Conservation (phyloP, 1,140 invertebrate genomes). For the Ostrea edulis region DNA sequence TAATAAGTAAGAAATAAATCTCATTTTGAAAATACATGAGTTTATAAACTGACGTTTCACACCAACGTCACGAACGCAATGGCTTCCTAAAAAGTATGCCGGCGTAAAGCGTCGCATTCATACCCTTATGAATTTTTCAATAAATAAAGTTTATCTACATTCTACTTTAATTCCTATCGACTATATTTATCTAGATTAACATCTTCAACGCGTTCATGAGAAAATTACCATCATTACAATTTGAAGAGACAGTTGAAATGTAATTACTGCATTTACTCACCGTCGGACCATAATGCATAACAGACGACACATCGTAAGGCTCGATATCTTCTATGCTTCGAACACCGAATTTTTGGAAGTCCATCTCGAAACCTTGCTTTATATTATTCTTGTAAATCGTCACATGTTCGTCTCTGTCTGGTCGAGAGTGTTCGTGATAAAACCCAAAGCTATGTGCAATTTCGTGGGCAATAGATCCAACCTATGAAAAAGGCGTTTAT, state of each 20-base stretch:
- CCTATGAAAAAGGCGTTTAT: constrained; percentile 28
- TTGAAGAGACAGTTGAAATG: not conserved
- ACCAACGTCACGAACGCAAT: no score
- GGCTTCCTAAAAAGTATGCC: no score
- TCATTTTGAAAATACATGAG: no score
- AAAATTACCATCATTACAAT: not conserved
- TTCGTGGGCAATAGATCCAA: constrained; percentile 83
- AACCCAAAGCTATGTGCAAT: constrained; percentile 91
- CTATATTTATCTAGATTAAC: no score
- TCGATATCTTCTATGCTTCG: constrained; percentile 96
- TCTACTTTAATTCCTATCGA: no score
- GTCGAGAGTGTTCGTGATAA: constrained; percentile 91
- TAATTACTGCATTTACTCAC: constrained; percentile 42
- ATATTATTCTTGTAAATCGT: constrained; percentile 87
- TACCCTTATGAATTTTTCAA: no score
- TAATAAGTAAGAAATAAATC: no score
- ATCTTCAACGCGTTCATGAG: no score
- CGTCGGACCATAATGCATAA: constrained; percentile 93
- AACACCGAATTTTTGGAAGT: constrained; percentile 96
- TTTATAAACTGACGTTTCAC: no score
- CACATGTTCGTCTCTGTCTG: constrained; percentile 88
- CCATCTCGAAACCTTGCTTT: constrained; percentile 81
- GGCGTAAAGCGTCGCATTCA: no score
- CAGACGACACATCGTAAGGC: constrained; percentile 92
- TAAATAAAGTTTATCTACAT: no score